Evolutionary conservation across 2,113 vertebrate genomes (phyloP), one percentile per base, ranked within the genome.

Genomic region (Chelonoidis abingdonii): DNA sequence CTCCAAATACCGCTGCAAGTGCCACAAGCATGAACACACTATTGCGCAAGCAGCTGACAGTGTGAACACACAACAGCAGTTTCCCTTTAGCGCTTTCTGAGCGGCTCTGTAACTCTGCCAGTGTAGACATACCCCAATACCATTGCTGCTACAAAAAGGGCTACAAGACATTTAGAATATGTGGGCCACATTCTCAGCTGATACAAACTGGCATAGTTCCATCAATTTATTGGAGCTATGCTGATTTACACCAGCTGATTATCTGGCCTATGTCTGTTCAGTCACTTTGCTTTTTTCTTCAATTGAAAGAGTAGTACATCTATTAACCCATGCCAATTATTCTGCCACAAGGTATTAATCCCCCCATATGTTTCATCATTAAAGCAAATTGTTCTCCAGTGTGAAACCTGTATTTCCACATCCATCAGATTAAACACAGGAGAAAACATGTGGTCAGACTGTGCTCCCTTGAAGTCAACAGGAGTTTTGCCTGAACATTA

Each of bases 401-500:
- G 75, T 80, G 88, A 87, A 94, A 87, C 31, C 35, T 38, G 5
- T 57, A 86, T 69, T 38, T 91, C 81, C 56, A 87, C 80, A 97
- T n/a, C 19, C 65, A 44, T 79, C 92, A 90, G 94, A 87, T 31
- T 62, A 90, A 90, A 24, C 56, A 82, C 49, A 16, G 3, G 21
- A 86, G 41, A 47, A 76, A 25, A 86, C 38, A 31, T 87, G 82
- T n/a, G 5, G n/a, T 90, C 59, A 16, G 14, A 65, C n/a, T 79
- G 10, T 79, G 91, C 94, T 52, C 85, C 81, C 90, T 54, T 94
- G n/a, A 94, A 90, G 80, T 84, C 59, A 62, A 27, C 38, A 3
- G 92, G 41, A 93, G 91, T 89, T 92, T n/a, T 89, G 24, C 81
- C 24, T 82, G 22, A 69, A 12, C 89, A 94, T 93, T 19, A 56